Percentiles rank a stretch among this genome's conserved stretches.
phyloP scores from a whole-genome alignment of 2,888 invertebrate species.

The Drosophila quinaria region DNA sequence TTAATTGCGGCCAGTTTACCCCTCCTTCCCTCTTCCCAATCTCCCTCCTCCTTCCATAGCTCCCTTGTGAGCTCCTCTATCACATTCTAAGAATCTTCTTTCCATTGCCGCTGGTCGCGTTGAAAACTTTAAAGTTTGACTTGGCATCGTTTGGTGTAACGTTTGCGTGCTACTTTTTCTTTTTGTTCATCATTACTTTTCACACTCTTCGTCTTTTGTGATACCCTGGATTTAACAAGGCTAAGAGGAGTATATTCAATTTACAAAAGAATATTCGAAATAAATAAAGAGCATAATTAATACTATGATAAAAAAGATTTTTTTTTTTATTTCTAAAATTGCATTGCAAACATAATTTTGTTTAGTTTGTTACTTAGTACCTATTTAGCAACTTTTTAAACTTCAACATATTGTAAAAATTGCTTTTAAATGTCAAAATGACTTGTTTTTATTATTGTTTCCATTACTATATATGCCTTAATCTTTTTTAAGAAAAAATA shows the following conservation, averaged over 20 bases:
- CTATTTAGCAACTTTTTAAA: too few species aligned
- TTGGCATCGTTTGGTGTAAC: slow-evolving; percentile 34
- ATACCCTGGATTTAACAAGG: not conserved
- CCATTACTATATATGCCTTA: too few species aligned
- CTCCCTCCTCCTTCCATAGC: too few species aligned
- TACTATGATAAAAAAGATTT: too few species aligned
- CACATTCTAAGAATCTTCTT: slow-evolving; percentile 10
- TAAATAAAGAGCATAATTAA: too few species aligned
- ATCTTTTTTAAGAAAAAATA: not conserved
- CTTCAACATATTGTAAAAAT: too few species aligned
- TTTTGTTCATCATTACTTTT: slow-evolving; percentile 70
- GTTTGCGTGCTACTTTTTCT: slow-evolving; percentile 43
- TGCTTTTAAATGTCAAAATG: too few species aligned
- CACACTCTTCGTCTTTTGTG: slow-evolving; percentile 54
- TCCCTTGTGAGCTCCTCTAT: not conserved
- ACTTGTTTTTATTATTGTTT: too few species aligned
- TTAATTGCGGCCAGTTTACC: slow-evolving; percentile 59
- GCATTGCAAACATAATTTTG: too few species aligned
- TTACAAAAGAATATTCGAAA: not conserved
- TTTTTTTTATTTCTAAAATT: too few species aligned
- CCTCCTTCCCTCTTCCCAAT: not conserved
- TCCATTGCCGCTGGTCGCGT: not conserved
- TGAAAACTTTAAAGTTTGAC: slow-evolving; percentile 41
- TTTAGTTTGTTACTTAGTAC: too few species aligned
- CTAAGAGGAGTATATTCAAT: not conserved